Evolutionary conservation across 2,113 vertebrate genomes (phyloP).

Genomic region (Apaloderma vittatum): DNA sequence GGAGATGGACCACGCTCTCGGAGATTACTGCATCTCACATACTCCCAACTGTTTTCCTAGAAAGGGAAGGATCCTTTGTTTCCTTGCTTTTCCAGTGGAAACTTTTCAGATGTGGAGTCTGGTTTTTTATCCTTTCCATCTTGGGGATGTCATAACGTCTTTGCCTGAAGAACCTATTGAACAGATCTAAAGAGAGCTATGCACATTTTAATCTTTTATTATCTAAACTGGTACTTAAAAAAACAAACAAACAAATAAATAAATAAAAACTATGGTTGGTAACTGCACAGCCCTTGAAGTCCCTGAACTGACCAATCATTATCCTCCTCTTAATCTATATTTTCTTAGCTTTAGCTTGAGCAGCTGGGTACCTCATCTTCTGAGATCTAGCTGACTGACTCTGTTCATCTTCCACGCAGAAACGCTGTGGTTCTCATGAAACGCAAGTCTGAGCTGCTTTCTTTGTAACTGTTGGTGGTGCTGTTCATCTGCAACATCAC

Average conservation of each 20-base stretch:
- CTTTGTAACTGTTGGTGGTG: conserved; percentile 6
- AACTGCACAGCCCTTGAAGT: not conserved
- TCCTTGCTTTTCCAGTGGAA: not conserved
- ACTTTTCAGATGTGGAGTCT: not conserved
- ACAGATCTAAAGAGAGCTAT: not conserved
- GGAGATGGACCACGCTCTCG: not conserved
- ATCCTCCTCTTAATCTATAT: not conserved
- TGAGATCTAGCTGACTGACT: not conserved
- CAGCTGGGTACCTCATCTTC: not conserved
- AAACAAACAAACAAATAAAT: not conserved
- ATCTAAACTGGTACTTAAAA: not conserved
- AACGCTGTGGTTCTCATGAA: not conserved
- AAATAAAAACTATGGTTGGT: not conserved
- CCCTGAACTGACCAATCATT: not conserved
- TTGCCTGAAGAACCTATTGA: not conserved
- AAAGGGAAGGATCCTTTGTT: not conserved
- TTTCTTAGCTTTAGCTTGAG: not conserved
- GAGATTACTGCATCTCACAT: not conserved
- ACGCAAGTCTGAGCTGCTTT: not conserved
- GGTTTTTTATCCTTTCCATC: not conserved
- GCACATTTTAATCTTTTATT: not conserved
- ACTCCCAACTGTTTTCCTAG: not conserved
- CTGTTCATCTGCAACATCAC: not conserved
- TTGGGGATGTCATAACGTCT: not conserved
- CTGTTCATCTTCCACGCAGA: not conserved